A percentile compares a stretch with the other conserved stretches of the same genome.
Conservation (phyloP, 1,140 invertebrate genomes). For the Drosophila erecta region DNA sequence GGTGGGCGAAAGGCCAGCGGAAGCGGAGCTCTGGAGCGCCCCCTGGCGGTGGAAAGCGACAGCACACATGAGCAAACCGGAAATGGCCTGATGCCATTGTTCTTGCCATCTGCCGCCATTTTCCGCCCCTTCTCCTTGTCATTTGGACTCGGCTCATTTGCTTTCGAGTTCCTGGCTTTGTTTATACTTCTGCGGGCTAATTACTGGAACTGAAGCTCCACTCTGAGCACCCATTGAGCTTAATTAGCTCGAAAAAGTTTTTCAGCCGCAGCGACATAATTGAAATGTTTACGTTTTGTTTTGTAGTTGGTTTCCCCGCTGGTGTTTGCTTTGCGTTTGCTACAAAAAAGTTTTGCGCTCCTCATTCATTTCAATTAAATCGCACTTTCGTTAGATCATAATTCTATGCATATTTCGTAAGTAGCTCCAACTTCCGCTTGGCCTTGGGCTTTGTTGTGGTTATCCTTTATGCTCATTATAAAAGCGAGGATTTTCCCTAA, state of each 20-base stretch:
- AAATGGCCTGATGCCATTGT: constrained; percentile 72
- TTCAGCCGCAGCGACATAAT: constrained; percentile 66
- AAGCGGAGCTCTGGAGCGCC: constrained; percentile 42
- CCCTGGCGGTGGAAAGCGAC: constrained; percentile 50
- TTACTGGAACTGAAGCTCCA: constrained; percentile 56
- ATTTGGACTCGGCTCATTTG: constrained; percentile 58
- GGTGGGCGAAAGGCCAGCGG: background rate
- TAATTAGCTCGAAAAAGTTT: constrained; percentile 71
- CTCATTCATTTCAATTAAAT: constrained; percentile 76
- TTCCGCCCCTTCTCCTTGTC: background rate
- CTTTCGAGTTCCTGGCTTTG: constrained; percentile 66
- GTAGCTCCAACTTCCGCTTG: constrained; percentile 14
- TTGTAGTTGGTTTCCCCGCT: constrained; percentile 2
- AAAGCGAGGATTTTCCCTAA: constrained; percentile 56
- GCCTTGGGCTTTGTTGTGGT: constrained; percentile 37
- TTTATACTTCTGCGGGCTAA: constrained; percentile 61
- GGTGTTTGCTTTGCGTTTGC: constrained; percentile 12
- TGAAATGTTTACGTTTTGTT: constrained; percentile 76
- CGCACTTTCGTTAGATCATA: constrained; percentile 62
- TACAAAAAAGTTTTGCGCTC: constrained; percentile 29
- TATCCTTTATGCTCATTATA: constrained; percentile 73
- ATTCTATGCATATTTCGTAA: constrained; percentile 50
- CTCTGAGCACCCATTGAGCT: constrained; percentile 53
- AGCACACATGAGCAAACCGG: constrained; percentile 60
- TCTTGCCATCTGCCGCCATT: constrained; percentile 4